Evolutionary conservation across 2,797 vertebrate genomes (phyloP).

Genomic region (Xiphophorus birchmanni): DNA sequence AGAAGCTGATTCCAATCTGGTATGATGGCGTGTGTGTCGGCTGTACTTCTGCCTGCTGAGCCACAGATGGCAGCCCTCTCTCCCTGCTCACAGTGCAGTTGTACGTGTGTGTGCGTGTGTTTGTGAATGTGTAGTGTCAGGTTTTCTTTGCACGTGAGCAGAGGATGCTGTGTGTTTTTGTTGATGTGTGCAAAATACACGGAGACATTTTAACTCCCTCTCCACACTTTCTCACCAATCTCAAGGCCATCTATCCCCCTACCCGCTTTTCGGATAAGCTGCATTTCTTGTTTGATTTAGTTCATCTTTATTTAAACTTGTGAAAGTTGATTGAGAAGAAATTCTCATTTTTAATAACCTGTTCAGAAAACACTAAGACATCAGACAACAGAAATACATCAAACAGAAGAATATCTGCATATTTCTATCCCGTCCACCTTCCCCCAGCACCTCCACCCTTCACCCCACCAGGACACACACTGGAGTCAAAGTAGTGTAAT

Average conservation of each 20-base stretch:
- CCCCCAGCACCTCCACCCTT: constrained; percentile 6
- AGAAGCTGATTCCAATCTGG: constrained; percentile 30
- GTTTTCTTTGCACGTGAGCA: constrained; percentile 40
- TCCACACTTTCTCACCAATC: constrained; percentile 7
- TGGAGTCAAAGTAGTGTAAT: constrained; percentile 34
- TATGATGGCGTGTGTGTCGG: constrained; percentile 1
- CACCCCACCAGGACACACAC: background rate
- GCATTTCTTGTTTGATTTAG: background rate
- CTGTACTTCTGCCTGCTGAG: constrained; percentile 67
- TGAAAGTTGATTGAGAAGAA: background rate
- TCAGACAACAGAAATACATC: too few species aligned
- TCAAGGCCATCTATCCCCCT: background rate
- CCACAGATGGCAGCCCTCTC: constrained; percentile 73
- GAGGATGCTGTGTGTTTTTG: constrained; percentile 39
- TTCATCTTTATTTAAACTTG: background rate
- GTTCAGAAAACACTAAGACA: too few species aligned
- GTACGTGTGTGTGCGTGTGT: constrained; percentile 18
- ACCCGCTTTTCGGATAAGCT: background rate
- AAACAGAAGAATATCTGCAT: background rate
- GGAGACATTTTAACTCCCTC: constrained; percentile 17
- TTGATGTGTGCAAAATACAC: constrained; percentile 54
- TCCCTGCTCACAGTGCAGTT: constrained; percentile 48
- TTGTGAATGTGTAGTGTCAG: constrained; percentile 48
- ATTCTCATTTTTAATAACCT: too few species aligned
- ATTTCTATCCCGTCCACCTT: background rate